Base-by-base conservation (phyloP, 1,140 invertebrate genomes). In the Planococcus citri region DNA sequence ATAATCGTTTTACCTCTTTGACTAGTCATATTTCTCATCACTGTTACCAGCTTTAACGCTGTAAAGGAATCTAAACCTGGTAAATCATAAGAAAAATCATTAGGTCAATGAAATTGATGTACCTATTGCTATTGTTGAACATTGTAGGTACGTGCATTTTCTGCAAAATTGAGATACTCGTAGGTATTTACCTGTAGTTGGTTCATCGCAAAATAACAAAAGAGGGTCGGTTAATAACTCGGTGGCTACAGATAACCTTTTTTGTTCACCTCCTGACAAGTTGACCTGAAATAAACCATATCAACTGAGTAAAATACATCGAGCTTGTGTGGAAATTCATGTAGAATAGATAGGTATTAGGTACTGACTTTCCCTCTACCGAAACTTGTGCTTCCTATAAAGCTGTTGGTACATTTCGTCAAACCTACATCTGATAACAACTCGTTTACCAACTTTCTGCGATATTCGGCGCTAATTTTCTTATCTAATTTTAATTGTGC, bases 121-220 rank as follows among this genome's bases (percentile, higher is more conserved):
- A n/a, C n/a, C n/a, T n/a, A n/a, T n/a, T n/a, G n/a, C n/a, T n/a
- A n/a, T n/a, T n/a, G n/a, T n/a, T n/a, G 22, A 4, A 24, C 12
- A 68, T 14, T 60, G 6, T 24, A 60, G 58, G 58, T 20, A 60
- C 61, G 12, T 24, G n/a, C 3, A 27, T 25, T 17, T 27, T 3
- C 3, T 24, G 22, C 3, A 24, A 6, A 64, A 27, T 64, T 64
- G 22, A 14, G 6, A 3, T 1, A 24, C 9, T 64, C n/a, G 4
- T 60, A 20, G n/a, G 12, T 24, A 27, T 10, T 6, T 69, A 73
- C 95, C 89, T 0, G 89, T 96, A 0, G 95, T 98, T 3, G 95
- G 95, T 76, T 98, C 96, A 77, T 98, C 96, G 76, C 94, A 92
- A 78, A 98, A 97, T 69, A 98, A 79, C 29, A 98, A 81, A 3